A percentile compares a stretch with the other conserved stretches of the same genome.
Evolutionary conservation across 1,140 invertebrate species (phyloP).

Genomic region (Trichonephila clavipes): DNA sequence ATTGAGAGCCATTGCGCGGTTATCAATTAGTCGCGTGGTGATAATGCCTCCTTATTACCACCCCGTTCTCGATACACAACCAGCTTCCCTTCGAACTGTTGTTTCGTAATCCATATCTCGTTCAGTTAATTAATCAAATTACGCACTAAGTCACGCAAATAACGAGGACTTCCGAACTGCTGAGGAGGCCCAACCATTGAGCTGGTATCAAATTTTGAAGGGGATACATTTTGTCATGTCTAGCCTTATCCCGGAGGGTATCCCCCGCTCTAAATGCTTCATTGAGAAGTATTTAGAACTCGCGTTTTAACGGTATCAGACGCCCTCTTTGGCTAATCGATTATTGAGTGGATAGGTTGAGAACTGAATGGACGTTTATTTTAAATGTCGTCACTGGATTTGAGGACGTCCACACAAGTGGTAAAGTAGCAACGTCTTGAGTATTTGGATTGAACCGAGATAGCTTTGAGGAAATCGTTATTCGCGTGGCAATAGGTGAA

Average conservation of each 20-base stretch:
- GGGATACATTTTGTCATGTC: not conserved
- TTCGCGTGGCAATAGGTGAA: not conserved
- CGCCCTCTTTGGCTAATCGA: not conserved
- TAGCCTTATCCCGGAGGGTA: too few species aligned
- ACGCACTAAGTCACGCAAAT: constrained; percentile 50
- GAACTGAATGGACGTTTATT: constrained; percentile 7
- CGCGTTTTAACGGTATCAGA: constrained; percentile 19
- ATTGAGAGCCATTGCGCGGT: constrained; percentile 17
- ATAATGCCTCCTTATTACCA: constrained; percentile 52
- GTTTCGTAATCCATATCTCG: constrained; percentile 41
- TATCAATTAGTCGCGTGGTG: constrained; percentile 25
- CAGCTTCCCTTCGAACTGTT: constrained; percentile 35
- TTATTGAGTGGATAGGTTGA: not conserved
- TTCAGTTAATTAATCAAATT: constrained; percentile 58
- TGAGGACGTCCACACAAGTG: constrained; percentile 8
- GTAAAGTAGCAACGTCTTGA: not conserved
- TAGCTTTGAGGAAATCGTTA: not conserved
- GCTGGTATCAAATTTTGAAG: not conserved
- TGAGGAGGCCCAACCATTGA: not conserved
- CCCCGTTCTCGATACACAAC: constrained; percentile 5
- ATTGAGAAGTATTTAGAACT: constrained; percentile 28
- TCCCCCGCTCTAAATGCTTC: too few species aligned
- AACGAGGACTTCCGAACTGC: not conserved
- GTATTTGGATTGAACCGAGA: too few species aligned
- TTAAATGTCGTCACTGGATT: not conserved